Base-by-base conservation (phyloP, 2,888 invertebrate species). In the Lasioglossum leucozonium region DNA sequence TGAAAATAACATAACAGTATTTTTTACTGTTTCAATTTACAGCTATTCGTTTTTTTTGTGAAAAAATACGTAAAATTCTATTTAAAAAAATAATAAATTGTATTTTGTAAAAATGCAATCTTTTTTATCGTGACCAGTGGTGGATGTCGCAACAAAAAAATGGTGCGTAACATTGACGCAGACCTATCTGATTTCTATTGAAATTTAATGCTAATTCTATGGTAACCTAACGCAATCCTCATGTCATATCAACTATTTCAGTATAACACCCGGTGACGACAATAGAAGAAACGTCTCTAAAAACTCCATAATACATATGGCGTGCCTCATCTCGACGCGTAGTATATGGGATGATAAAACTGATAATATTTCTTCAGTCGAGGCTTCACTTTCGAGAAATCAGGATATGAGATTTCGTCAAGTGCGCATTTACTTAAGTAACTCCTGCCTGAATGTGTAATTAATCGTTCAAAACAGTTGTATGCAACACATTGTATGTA, bases 171-270 rank as follows among this genome's bases (percentile, higher is more conserved):
- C 42, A 26, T 71, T 44, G 18, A 47, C 65, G 37, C 34, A 34
- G 44, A 44, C 51, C 30, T 42, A 16, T 34, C 62, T 37, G 62
- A 30, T 47, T 47, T 62, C 62, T 11, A 77, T 81, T 40, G 55
- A 79, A 71, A 77, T 73, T 62, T 40, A 22, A 76, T 75, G 72
- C 30, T 77, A 77, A 81, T 71, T 37, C 22, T 47, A 81, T 73
- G 58, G 72, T 58, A 83, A 84, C n/a, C 22, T 18, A 34, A 82
- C 55, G 44, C 65, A 22, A 1, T 58, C 16, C 4, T 42, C 22
- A 26, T 22, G 26, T 72, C 44, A 16, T 44, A 40, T 26, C 5
- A 40, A 6, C 13, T 51, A 47, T 22, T 65, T 30, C n/a, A 5
- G 18, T 55, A 13, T 34, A 51, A 65, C 26, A 37, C 16, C 3